These are phyloP conservation scores for Myrmophylax atrothorax DNA, from an alignment of 2,113 vertebrate species.

Conservation along the genomic window DNA sequence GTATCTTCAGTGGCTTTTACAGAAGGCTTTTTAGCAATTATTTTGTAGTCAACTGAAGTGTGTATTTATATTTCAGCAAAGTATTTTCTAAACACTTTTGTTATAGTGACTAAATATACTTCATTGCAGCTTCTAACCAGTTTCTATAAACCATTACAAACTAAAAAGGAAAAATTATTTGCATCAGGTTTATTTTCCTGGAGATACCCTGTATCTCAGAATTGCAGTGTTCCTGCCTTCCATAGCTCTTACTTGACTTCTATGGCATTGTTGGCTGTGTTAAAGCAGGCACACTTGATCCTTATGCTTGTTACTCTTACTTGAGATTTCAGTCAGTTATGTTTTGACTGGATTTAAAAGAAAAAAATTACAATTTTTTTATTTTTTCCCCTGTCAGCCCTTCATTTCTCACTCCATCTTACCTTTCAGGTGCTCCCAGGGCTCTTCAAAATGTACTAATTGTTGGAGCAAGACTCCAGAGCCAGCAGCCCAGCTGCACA, in stretches of 20 bases:
- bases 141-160: background rate
- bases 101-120: background rate
- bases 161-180: background rate
- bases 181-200: background rate
- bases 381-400: background rate
- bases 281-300: background rate
- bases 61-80: background rate
- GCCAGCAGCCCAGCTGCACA: background rate
- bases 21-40: background rate
- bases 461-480: background rate
- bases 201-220: background rate
- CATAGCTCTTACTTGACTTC: background rate
- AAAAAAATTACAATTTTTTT: background rate
- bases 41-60: background rate
- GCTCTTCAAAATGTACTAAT: background rate
- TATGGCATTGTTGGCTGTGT: background rate
- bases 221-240: background rate
- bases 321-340: background rate
- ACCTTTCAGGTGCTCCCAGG: background rate
- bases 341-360: background rate
- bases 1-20: background rate
- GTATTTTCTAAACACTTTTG: background rate
- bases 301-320: background rate
- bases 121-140: background rate
- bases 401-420: background rate